Percentiles rank a stretch among this genome's conserved stretches.
phyloP scores from a whole-genome alignment of 1,140 invertebrate species.

The Drosophila repletoides region DNA sequence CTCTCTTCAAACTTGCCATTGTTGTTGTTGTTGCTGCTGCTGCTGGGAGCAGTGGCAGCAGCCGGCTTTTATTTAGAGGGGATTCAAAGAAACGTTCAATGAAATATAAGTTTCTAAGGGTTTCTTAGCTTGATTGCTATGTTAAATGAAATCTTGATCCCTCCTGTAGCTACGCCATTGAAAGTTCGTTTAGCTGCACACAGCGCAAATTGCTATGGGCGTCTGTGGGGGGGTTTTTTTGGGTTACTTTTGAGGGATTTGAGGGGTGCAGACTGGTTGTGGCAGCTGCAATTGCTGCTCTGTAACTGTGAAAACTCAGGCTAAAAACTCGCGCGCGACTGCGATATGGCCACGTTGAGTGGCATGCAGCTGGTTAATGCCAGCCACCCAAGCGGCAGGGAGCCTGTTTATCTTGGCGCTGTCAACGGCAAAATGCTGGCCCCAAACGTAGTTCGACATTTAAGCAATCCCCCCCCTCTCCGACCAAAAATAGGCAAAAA shows the following conservation, averaged over 20 bases:
- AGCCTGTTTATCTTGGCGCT: slow-evolving; percentile 66
- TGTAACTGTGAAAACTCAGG: slow-evolving; percentile 24
- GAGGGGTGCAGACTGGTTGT: background rate
- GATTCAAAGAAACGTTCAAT: too few species aligned
- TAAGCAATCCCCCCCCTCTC: slow-evolving; percentile 52
- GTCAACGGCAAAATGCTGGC: slow-evolving; percentile 31
- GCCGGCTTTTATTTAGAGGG: too few species aligned
- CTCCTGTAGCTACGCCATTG: too few species aligned
- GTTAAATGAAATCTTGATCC: too few species aligned
- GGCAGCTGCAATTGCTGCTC: slow-evolving; percentile 32
- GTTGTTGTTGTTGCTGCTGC: too few species aligned
- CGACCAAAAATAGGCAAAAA: slow-evolving; percentile 18
- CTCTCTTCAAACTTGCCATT: too few species aligned
- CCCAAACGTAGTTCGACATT: slow-evolving; percentile 57
- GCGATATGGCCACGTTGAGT: slow-evolving; percentile 28
- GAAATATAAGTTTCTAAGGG: too few species aligned
- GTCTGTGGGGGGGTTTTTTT: background rate
- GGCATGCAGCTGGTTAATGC: slow-evolving; percentile 63
- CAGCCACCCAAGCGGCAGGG: slow-evolving; percentile 52
- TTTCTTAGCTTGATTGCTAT: too few species aligned
- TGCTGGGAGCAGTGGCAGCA: too few species aligned
- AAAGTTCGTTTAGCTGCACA: slow-evolving; percentile 56
- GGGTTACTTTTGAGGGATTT: background rate
- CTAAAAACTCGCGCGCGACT: slow-evolving; percentile 37
- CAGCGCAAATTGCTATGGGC: slow-evolving; percentile 25